A percentile compares a stretch with the other conserved stretches of the same genome.
Conservation (phyloP, 2,797 vertebrate species). For the Phataginus tricuspis region DNA sequence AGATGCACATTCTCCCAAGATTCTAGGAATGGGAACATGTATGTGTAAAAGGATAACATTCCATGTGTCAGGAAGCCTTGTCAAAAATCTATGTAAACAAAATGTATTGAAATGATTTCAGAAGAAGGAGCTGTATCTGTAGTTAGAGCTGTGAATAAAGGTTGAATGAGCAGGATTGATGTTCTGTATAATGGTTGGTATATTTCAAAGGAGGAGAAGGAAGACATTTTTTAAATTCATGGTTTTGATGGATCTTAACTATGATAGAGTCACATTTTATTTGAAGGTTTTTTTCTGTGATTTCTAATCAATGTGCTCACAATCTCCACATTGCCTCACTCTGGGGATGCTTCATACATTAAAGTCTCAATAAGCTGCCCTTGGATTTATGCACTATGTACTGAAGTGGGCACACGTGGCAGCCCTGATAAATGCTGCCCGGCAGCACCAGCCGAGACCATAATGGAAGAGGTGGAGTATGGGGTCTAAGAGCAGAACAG, state of each 20-base stretch:
- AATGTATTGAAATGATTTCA: neutral
- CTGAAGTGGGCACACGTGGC: too few species aligned
- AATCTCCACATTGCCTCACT: too few species aligned
- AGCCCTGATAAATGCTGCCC: too few species aligned
- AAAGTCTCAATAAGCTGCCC: too few species aligned
- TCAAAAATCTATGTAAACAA: neutral
- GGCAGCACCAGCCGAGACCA: too few species aligned
- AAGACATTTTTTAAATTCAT: neutral
- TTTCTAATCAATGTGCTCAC: too few species aligned
- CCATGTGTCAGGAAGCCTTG: neutral
- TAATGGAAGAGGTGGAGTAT: too few species aligned
- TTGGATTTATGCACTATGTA: too few species aligned
- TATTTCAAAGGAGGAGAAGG: neutral
- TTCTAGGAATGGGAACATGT: neutral
- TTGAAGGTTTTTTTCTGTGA: neutral
- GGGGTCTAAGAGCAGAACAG: too few species aligned
- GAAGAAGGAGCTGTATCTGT: neutral
- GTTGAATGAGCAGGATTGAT: neutral
- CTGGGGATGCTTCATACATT: too few species aligned
- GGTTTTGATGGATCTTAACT: neutral
- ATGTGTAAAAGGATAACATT: neutral
- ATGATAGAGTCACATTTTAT: neutral
- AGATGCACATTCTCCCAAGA: neutral
- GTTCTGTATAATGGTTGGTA: neutral
- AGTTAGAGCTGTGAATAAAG: neutral